These are phyloP conservation scores for Caenorhabditis sp. DNA, from an alignment of 2,888 invertebrate species.

Conservation along the genomic window DNA sequence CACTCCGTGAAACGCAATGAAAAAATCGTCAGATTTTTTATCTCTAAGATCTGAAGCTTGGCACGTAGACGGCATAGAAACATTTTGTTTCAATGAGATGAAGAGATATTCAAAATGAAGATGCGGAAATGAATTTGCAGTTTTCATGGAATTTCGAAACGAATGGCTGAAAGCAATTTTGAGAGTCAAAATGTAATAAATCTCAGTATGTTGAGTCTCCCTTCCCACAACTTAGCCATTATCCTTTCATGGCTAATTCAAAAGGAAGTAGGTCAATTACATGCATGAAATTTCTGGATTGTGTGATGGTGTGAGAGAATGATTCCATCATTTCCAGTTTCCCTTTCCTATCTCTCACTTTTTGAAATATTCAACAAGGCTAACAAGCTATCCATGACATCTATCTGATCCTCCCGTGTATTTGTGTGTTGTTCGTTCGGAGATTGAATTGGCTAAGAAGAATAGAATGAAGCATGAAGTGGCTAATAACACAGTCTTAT, in stretches of 20 bases:
- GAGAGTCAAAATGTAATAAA: no score
- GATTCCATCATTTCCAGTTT: constrained; percentile 54
- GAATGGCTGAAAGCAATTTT: no score
- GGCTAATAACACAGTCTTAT: constrained; percentile 20
- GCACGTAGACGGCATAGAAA: constrained; percentile 11
- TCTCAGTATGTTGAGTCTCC: no score
- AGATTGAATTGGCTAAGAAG: constrained; percentile 10
- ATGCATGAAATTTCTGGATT: neutral
- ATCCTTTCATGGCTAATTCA: neutral
- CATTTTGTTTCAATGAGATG: constrained; percentile 1
- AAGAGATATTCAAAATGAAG: neutral
- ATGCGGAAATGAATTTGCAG: neutral
- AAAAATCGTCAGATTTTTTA: constrained; percentile 27
- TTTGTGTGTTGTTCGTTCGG: constrained; percentile 52
- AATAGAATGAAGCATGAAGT: constrained; percentile 8
- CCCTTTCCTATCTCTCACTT: neutral
- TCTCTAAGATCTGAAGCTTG: neutral
- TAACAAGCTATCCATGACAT: constrained; percentile 30
- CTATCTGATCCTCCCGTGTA: constrained; percentile 6
- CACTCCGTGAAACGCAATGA: neutral
- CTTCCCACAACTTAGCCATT: neutral
- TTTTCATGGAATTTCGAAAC: neutral
- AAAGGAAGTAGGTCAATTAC: constrained; percentile 15
- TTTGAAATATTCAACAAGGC: constrained; percentile 31
- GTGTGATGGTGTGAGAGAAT: constrained; percentile 37